phyloP scores from a whole-genome alignment of 1,140 invertebrate species.

The Helicorthomorpha holstii region DNA sequence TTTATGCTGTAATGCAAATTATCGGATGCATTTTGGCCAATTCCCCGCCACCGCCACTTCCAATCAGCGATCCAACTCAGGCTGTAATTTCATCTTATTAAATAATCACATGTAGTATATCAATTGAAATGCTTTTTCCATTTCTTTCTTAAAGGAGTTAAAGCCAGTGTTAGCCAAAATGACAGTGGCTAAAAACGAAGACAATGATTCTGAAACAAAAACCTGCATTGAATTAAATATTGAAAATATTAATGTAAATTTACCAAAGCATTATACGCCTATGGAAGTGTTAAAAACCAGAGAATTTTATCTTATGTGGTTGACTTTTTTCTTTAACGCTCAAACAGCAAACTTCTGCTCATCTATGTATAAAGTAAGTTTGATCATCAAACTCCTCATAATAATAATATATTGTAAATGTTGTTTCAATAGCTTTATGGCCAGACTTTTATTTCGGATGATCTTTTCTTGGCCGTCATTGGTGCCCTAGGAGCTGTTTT shows the following conservation, averaged over 20 bases:
- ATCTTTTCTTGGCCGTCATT: slow-evolving; percentile 29
- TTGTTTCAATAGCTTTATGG: slow-evolving; percentile 20
- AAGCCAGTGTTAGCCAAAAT: no score
- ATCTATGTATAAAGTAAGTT: slow-evolving; percentile 26
- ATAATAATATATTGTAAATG: neutral
- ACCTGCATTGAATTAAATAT: no score
- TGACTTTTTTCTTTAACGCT: slow-evolving; percentile 26
- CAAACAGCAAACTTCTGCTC: slow-evolving; percentile 25
- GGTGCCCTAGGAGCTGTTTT: slow-evolving; percentile 31
- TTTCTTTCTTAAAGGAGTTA: neutral
- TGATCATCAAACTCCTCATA: neutral
- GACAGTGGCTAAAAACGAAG: no score
- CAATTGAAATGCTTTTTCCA: neutral
- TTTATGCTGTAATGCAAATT: slow-evolving; percentile 24
- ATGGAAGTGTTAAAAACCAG: slow-evolving; percentile 14
- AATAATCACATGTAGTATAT: neutral
- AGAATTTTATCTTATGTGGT: slow-evolving; percentile 23
- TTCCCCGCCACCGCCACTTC: slow-evolving; percentile 16
- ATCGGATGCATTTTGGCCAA: slow-evolving; percentile 17
- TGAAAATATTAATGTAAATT: no score
- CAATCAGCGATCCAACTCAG: no score
- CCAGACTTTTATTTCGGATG: slow-evolving; percentile 29
- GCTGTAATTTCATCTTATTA: no score
- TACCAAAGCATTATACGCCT: slow-evolving; percentile 5
- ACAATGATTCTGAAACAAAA: no score